These are phyloP conservation scores for Pristionchus japonicus DNA, from an alignment of 2,888 invertebrate species.

Conservation along the genomic window DNA sequence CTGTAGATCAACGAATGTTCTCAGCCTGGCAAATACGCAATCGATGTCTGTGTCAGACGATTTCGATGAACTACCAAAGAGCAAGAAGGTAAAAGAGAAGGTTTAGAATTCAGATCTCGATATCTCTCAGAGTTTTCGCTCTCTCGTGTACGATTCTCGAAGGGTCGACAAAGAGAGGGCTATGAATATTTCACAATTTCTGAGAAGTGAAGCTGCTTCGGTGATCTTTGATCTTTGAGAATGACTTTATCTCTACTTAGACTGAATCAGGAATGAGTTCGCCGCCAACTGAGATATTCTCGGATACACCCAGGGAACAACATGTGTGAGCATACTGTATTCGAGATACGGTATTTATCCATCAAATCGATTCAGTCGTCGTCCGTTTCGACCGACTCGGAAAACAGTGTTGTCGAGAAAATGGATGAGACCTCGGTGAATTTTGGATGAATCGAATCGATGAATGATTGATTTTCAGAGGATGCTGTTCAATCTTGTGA, in stretches of 20 bases:
- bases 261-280: not conserved
- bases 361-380: not conserved
- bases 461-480: not conserved
- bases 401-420: not conserved
- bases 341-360: not conserved
- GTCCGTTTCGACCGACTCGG: not conserved
- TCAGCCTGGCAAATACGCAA: not conserved
- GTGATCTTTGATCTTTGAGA: slow-evolving; percentile 7
- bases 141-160: not conserved
- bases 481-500: not conserved
- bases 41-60: not conserved
- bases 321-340: not conserved
- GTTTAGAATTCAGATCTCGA: not conserved
- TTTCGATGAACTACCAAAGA: not conserved
- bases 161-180: not conserved
- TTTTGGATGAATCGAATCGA: not conserved
- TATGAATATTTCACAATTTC: not conserved
- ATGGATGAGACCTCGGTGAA: not conserved
- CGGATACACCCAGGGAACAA: not conserved
- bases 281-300: not conserved
- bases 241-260: not conserved
- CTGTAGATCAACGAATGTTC: not conserved
- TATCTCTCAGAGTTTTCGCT: not conserved
- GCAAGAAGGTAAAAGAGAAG: not conserved
- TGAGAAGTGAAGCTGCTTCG: not conserved